phyloP scores from a whole-genome alignment of 2,888 invertebrate genomes.

The Ornithoptera alexandrae region DNA sequence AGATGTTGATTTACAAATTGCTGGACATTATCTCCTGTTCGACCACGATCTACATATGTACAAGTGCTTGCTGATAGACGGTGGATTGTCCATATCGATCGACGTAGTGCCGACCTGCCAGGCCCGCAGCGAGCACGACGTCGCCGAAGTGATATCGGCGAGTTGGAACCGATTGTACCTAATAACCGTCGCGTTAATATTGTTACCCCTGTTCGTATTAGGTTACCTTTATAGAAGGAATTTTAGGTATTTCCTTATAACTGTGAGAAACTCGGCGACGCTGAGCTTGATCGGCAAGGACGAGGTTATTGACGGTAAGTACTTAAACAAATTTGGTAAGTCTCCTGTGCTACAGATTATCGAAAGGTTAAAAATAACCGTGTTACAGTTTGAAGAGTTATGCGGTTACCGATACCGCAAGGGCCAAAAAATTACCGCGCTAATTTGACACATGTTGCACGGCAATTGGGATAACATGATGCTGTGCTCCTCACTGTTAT shows the following conservation, averaged over 20 bases:
- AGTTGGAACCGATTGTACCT: constrained; percentile 41
- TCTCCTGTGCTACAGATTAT: too few species aligned
- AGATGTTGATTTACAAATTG: constrained; percentile 33
- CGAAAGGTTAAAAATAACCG: too few species aligned
- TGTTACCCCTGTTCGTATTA: constrained; percentile 43
- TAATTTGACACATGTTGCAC: too few species aligned
- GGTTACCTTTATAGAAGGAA: constrained; percentile 67
- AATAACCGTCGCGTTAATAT: constrained; percentile 43
- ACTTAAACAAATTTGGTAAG: neutral
- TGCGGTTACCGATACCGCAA: too few species aligned
- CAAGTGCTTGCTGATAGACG: constrained; percentile 45
- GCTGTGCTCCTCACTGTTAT: too few species aligned
- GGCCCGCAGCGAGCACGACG: constrained; percentile 32
- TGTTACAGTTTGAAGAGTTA: too few species aligned
- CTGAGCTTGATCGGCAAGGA: constrained; percentile 77
- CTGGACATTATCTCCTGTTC: constrained; percentile 48
- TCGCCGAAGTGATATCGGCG: constrained; percentile 33
- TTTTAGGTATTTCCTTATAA: constrained; percentile 80
- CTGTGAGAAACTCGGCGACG: constrained; percentile 79
- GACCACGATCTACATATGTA: constrained; percentile 49
- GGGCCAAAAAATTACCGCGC: too few species aligned
- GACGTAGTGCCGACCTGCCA: constrained; percentile 44
- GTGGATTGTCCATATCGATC: constrained; percentile 41
- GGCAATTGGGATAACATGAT: too few species aligned
- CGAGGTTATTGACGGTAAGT: constrained; percentile 53